Evolutionary conservation across 2,797 vertebrate genomes (phyloP).

Genomic region (Tadarida brasiliensis): DNA sequence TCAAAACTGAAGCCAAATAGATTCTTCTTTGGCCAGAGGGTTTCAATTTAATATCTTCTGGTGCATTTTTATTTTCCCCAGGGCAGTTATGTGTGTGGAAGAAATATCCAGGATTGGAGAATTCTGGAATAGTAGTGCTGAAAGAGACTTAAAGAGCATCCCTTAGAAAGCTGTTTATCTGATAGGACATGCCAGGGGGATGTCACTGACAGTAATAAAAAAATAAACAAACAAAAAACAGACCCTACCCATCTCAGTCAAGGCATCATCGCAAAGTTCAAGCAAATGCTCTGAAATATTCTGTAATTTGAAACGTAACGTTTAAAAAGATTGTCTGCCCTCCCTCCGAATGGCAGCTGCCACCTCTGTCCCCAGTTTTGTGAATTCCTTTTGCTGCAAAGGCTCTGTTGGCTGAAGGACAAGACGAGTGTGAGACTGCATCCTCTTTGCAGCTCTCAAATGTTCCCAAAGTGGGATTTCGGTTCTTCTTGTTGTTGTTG

Average conservation of each 20-base stretch:
- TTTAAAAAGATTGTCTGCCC: not conserved
- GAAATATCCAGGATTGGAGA: not conserved
- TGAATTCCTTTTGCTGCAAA: not conserved
- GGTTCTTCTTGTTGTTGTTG: not conserved
- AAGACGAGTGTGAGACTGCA: not conserved
- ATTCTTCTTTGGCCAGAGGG: not conserved
- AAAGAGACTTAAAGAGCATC: not conserved
- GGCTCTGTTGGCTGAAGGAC: not conserved
- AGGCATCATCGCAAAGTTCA: not conserved
- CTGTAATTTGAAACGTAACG: not conserved
- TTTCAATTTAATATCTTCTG: constrained; percentile 5
- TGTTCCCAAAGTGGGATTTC: not conserved
- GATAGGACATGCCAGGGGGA: not conserved
- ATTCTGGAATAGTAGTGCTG: not conserved
- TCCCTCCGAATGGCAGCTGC: not conserved
- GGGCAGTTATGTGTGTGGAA: constrained; percentile 12
- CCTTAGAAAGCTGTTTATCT: not conserved
- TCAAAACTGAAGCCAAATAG: not conserved
- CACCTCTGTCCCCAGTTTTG: not conserved
- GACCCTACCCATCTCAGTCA: not conserved
- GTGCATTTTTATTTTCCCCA: not conserved
- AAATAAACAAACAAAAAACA: not conserved
- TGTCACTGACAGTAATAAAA: not conserved
- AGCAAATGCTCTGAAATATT: constrained; percentile 12
- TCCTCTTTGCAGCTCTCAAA: not conserved